Evolutionary conservation across 2,113 vertebrate genomes (phyloP), one percentile per base, ranked within the genome.

Genomic region (Ibidorhyncha struthersii): DNA sequence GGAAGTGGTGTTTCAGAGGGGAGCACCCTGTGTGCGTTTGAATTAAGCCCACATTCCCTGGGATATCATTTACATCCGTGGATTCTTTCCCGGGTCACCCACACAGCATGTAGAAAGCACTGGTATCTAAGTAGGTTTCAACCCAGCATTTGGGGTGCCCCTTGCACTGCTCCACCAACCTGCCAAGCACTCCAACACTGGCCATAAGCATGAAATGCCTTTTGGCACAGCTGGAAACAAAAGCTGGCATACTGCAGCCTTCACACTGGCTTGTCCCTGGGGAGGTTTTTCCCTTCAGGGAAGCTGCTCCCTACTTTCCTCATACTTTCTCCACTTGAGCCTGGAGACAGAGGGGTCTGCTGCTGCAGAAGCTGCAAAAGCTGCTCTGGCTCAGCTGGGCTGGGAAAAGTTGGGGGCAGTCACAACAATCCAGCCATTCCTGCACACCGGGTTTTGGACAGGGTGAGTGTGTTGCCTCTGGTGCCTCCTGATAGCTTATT

Each of bases 311-410:
- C 41, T 1, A 0, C 40, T 80, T 73, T 81, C 19, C 21, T 12
- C 2, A 5, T 18, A 0, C 22, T 29, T 69, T 56, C 62, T 61
- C 36, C 62, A 22, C 61, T 25, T 14, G 26, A 53, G n/a, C 65
- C 23, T 43, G 34, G 27, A 43, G 62, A 20, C 0, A 0, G 65
- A 53, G 38, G 21, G 32, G 6, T 34, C 38, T 65, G 22, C 61
- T 66, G 47, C 93, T 63, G 27, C 70, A 61, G 40, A n/a, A 70
- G 26, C 53, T 78, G 36, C 36, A 65, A 38, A n/a, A 69, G 26
- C 25, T 1, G 0, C 73, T 45, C 27, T 0, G 0, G 41, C 47
- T 83, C 41, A 20, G 41, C 30, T 4, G n/a, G 52, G 38, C 70
- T 93, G 73, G 77, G 61, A 70, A 66, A 78, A 74, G 38, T 2